Conservation (phyloP, 1,140 invertebrate genomes). For the Pissodes strobi region DNA sequence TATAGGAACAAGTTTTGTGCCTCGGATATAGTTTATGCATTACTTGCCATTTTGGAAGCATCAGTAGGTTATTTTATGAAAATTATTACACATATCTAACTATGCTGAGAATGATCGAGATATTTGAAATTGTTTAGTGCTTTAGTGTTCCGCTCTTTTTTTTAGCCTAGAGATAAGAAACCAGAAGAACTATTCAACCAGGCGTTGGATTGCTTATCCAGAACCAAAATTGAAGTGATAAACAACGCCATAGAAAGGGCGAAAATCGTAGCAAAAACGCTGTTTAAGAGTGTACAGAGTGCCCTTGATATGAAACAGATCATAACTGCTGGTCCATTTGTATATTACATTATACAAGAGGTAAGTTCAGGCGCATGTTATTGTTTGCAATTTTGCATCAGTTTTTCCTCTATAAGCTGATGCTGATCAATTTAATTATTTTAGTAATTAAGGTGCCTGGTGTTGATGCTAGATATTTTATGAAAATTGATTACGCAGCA, state of each 20-base stretch:
- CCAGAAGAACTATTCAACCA: constrained; percentile 73
- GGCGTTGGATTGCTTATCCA: constrained; percentile 73
- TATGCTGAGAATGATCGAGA: too few relatives aligned
- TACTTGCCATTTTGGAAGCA: constrained; percentile 81
- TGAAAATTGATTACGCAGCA: too few relatives aligned
- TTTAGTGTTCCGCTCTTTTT: constrained; percentile 2
- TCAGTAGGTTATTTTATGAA: constrained; percentile 57
- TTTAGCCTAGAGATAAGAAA: constrained; percentile 59
- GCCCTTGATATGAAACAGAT: constrained; percentile 82
- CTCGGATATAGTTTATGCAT: constrained; percentile 80
- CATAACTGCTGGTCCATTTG: constrained; percentile 84
- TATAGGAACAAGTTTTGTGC: constrained; percentile 81
- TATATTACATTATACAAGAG: constrained; percentile 84
- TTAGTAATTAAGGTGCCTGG: too few relatives aligned
- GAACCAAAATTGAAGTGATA: constrained; percentile 66
- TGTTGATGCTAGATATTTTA: too few relatives aligned
- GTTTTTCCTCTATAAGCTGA: too few relatives aligned
- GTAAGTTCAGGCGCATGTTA: too few relatives aligned
- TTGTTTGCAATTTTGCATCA: too few relatives aligned
- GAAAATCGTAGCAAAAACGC: constrained; percentile 71
- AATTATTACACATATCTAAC: background rate
- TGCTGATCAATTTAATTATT: too few relatives aligned
- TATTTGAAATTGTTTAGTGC: too few relatives aligned
- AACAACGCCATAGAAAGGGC: constrained; percentile 75
- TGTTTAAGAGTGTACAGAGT: constrained; percentile 80